These are phyloP conservation scores for Halcyon leucocephala DNA, from an alignment of 2,797 vertebrate species.

Conservation along the genomic window DNA sequence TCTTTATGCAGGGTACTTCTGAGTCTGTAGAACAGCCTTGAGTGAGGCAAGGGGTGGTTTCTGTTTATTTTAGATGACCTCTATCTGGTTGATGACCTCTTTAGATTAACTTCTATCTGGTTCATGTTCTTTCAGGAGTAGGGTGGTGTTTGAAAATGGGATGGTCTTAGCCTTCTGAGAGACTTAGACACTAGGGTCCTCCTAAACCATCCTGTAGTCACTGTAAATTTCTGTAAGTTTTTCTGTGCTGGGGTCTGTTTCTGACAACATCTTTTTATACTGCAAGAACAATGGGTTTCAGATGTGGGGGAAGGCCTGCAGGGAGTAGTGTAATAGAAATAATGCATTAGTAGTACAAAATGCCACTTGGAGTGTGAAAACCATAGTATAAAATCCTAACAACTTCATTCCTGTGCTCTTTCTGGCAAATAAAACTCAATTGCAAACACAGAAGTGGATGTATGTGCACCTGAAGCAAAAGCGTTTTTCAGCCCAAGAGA, in stretches of 20 bases:
- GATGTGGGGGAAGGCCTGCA: not conserved
- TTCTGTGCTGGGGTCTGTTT: not conserved
- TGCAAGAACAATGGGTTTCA: conserved; percentile 15
- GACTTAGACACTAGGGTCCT: not conserved
- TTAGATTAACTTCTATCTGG: not conserved
- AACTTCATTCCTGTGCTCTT: not conserved
- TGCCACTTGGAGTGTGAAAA: conserved; percentile 25
- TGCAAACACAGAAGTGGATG: conserved; percentile 20
- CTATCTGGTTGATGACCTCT: no score
- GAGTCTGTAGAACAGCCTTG: not conserved
- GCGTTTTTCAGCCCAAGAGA: not conserved
- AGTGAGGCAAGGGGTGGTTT: not conserved
- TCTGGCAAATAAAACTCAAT: not conserved
- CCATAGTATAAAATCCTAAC: not conserved
- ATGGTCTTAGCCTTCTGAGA: not conserved
- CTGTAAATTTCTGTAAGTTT: not conserved
- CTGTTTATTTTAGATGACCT: not conserved
- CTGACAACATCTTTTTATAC: not conserved
- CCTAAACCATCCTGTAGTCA: not conserved
- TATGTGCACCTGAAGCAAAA: conserved; percentile 39
- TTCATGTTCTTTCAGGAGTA: not conserved
- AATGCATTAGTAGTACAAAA: not conserved
- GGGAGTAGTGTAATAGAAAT: conserved; percentile 25
- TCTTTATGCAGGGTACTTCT: not conserved
- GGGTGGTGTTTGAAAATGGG: not conserved